phyloP scores from a whole-genome alignment of 2,113 vertebrate genomes.

The Vidua macroura region DNA sequence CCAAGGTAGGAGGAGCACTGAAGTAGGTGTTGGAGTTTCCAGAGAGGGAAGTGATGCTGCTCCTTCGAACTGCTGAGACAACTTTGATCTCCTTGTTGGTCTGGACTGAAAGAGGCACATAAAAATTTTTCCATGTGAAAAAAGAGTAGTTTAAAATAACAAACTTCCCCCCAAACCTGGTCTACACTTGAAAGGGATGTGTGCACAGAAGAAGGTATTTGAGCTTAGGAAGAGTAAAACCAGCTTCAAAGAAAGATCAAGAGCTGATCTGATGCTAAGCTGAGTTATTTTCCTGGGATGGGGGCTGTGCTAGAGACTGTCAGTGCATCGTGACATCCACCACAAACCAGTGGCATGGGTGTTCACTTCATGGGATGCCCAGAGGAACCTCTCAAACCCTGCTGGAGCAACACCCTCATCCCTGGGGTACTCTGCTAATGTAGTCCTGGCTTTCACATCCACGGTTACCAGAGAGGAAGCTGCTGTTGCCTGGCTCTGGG shows the following conservation, averaged over 20 bases:
- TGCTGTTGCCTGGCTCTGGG: conserved; percentile 55
- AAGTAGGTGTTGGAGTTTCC: conserved; percentile 69
- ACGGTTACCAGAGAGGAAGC: conserved; percentile 78
- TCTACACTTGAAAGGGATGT: not conserved
- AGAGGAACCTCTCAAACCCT: not conserved
- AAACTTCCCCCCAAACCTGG: not conserved
- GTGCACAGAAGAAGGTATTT: not conserved
- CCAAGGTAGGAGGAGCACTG: conserved; percentile 21
- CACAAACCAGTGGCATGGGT: not conserved
- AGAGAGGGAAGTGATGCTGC: conserved; percentile 73
- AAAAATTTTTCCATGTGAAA: not conserved
- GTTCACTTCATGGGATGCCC: not conserved
- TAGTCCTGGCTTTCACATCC: not conserved
- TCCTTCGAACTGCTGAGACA: conserved; percentile 60
- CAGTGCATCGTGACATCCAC: not conserved
- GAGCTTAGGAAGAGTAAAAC: not conserved
- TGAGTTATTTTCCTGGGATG: not conserved
- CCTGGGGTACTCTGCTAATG: fast-evolving
- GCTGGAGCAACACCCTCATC: not conserved
- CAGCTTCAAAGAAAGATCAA: not conserved
- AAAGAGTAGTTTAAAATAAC: not conserved
- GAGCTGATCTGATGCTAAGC: not conserved
- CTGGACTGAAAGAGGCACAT: conserved; percentile 60
- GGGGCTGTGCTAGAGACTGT: not conserved
- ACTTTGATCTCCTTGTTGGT: conserved; percentile 73